These are phyloP conservation scores for Glossosoma conforme DNA, from an alignment of 1,140 invertebrate genomes.

Conservation along the genomic window DNA sequence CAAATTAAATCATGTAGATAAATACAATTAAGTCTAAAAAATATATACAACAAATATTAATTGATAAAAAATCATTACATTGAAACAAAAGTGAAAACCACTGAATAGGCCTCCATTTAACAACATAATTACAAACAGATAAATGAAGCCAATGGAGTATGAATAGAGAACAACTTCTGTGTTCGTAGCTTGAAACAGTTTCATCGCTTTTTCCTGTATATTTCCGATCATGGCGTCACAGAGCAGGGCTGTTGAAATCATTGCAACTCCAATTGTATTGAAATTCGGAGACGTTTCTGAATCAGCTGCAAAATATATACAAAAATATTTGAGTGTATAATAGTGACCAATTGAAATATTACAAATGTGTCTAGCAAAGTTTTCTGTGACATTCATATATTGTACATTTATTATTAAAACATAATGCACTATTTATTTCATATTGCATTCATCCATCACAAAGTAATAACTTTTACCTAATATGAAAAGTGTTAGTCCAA, in stretches of 20 bases:
- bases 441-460: no score
- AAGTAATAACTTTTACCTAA: conserved; percentile 49
- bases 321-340: conserved; percentile 5
- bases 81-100: conserved; percentile 71
- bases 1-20: no score
- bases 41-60: conserved; percentile 1
- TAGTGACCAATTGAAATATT: no score
- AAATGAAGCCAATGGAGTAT: conserved; percentile 82
- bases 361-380: no score
- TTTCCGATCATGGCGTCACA: conserved; percentile 95
- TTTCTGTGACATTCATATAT: no score
- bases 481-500: conserved; percentile 89
- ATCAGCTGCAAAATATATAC: conserved; percentile 65
- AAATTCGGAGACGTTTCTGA: conserved; percentile 86
- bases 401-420: no score
- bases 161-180: conserved; percentile 93
- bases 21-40: conserved; percentile 3
- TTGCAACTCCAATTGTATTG: conserved; percentile 71
- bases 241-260: conserved; percentile 82
- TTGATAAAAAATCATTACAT: conserved; percentile 54
- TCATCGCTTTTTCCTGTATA: conserved; percentile 93
- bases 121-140: conserved; percentile 73
- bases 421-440: no score
- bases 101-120: conserved; percentile 68
- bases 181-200: conserved; percentile 73